A percentile compares a stretch with the other conserved stretches of the same genome.
Conservation (phyloP, 2,888 invertebrate genomes). For the Neria commutata region DNA sequence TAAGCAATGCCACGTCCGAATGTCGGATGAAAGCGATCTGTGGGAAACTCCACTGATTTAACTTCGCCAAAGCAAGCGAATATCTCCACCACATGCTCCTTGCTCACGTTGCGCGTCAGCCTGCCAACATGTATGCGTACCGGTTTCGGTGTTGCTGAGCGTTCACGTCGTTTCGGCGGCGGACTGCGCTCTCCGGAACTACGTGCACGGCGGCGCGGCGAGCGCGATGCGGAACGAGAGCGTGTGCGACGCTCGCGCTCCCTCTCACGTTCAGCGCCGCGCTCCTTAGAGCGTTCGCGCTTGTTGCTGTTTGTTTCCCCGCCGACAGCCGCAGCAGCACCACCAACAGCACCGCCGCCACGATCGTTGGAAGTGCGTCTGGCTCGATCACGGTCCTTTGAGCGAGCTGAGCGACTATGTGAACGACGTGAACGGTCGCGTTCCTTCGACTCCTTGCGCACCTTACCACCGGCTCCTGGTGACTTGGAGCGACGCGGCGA, state of each 20-base stretch:
- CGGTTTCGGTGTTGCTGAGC: conserved; percentile 89
- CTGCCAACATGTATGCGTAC: conserved; percentile 94
- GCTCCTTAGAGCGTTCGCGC: conserved; percentile 47
- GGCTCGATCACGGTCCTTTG: conserved; percentile 32
- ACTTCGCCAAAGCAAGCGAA: conserved; percentile 88
- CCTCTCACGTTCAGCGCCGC: conserved; percentile 37
- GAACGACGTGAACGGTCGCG: conserved; percentile 28
- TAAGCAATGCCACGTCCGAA: conserved; percentile 94
- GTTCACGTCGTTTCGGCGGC: conserved; percentile 70
- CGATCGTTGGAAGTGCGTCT: conserved; percentile 4
- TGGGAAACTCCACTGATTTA: conserved; percentile 87
- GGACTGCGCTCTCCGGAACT: conserved; percentile 87
- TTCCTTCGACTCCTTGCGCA: conserved; percentile 40
- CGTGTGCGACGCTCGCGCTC: conserved; percentile 37
- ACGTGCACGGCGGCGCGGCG: conserved; percentile 67
- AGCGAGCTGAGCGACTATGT: conserved; percentile 33
- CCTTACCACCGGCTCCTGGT: conserved; percentile 40
- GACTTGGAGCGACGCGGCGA: conserved; percentile 48
- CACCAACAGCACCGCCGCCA: conserved; percentile 12
- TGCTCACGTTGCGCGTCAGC: conserved; percentile 89
- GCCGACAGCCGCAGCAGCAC: conserved; percentile 11
- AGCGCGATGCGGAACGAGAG: conserved; percentile 64
- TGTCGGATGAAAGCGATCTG: conserved; percentile 85
- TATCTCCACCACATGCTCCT: conserved; percentile 89
- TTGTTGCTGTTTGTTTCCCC: conserved; percentile 39